Conservation (phyloP, 2,113 vertebrate species). For the Tragulus kanchil region DNA sequence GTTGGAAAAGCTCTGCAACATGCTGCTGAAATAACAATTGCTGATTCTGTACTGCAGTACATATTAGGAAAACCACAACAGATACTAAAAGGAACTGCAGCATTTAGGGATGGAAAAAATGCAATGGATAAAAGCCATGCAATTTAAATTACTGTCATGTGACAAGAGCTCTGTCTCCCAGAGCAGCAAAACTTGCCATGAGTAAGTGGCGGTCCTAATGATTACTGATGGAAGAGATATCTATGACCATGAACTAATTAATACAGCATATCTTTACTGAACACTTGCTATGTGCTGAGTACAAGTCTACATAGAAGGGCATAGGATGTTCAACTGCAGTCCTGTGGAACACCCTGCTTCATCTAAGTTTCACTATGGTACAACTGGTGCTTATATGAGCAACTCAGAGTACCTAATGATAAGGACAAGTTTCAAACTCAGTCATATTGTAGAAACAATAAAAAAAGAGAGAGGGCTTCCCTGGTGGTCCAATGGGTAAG, state of each 20-base stretch:
- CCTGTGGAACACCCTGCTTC: neutral
- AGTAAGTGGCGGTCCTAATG: slow-evolving; percentile 22
- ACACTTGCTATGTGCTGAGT: neutral
- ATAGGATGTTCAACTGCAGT: neutral
- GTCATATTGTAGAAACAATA: slow-evolving; percentile 17
- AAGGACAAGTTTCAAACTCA: slow-evolving; percentile 51
- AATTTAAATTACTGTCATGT: slow-evolving; percentile 61
- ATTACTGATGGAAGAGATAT: neutral
- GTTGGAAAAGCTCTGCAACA: slow-evolving; percentile 54
- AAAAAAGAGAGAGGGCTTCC: neutral
- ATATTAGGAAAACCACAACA: slow-evolving; percentile 64
- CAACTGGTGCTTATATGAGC: neutral
- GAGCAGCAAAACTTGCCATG: neutral
- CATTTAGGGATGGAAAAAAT: slow-evolving; percentile 67
- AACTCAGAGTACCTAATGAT: slow-evolving; percentile 10
- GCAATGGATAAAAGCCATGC: slow-evolving; percentile 52
- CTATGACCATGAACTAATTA: neutral
- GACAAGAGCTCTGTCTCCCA: slow-evolving; percentile 18
- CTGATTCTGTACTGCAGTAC: slow-evolving; percentile 34
- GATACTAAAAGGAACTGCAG: slow-evolving; percentile 56
- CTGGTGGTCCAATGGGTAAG: too few species aligned
- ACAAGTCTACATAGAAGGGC: neutral
- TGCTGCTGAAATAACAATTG: slow-evolving; percentile 55
- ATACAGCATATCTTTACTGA: slow-evolving; percentile 49
- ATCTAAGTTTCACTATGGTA: neutral